Conservation (phyloP, 2,797 vertebrate genomes). For the Amblyopsis hoosieri region DNA sequence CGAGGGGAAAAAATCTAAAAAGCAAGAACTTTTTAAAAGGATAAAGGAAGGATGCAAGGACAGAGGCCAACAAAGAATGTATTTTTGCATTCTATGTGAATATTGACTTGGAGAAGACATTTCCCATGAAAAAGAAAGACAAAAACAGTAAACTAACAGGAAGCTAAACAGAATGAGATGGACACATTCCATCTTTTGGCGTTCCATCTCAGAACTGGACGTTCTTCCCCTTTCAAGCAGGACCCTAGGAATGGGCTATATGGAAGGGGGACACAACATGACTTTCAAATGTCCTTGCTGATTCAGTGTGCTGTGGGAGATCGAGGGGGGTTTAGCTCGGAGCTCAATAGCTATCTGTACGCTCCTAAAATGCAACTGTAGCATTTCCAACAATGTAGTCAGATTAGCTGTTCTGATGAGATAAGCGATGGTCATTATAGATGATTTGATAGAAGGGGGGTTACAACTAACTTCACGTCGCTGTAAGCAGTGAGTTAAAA, state of each 20-base stretch:
- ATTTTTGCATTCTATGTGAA: constrained; percentile 70
- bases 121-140: constrained; percentile 46
- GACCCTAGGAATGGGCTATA: constrained; percentile 47
- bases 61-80: constrained; percentile 59
- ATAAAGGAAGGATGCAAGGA: constrained; percentile 60
- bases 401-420: constrained; percentile 72
- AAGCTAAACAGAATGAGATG: constrained; percentile 50
- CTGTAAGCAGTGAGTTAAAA: constrained; percentile 77
- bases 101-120: constrained; percentile 65
- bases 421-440: constrained; percentile 59
- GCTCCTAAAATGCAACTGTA: constrained; percentile 79
- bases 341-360: constrained; percentile 66
- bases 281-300: constrained; percentile 69
- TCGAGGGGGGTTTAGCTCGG: constrained; percentile 37
- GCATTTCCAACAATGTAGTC: constrained; percentile 81
- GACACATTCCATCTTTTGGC: constrained; percentile 61
- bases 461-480: constrained; percentile 67
- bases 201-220: constrained; percentile 65
- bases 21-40: constrained; percentile 69
- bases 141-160: constrained; percentile 59
- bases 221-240: constrained; percentile 54
- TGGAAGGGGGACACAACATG: constrained; percentile 50
- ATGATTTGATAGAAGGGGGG: constrained; percentile 48
- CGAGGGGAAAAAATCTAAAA: constrained; percentile 65
- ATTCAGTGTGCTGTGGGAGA: constrained; percentile 66